Percentiles rank a stretch among this genome's conserved stretches.
These are phyloP conservation scores for Colistium nudipinnis DNA, from an alignment of 2,113 vertebrate species.

Conservation along the genomic window DNA sequence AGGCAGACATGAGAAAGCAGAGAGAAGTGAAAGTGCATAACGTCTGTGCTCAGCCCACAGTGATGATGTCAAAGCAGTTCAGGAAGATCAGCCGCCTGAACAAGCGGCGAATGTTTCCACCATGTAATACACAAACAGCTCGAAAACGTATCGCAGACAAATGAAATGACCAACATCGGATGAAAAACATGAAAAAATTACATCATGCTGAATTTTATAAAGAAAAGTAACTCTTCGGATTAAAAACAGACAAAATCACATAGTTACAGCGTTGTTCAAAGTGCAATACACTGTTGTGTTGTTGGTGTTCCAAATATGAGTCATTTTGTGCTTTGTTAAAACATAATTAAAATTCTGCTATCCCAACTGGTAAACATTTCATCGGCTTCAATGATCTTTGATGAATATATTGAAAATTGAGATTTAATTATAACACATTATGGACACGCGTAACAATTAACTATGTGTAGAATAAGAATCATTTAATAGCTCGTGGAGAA, in stretches of 20 bases:
- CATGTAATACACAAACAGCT: constrained; percentile 1
- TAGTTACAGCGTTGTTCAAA: constrained; percentile 8
- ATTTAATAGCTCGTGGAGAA: too few relatives aligned
- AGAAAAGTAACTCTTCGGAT: not conserved
- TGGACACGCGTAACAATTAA: too few relatives aligned
- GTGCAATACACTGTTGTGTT: too few relatives aligned
- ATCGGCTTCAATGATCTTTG: not conserved
- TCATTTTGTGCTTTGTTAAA: not conserved
- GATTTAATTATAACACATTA: not conserved
- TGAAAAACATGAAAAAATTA: not conserved
- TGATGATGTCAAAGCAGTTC: constrained; percentile 51
- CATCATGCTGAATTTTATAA: constrained; percentile 2
- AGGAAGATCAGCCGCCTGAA: constrained; percentile 33
- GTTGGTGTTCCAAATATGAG: not conserved
- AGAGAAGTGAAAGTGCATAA: constrained; percentile 68
- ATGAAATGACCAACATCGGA: constrained; percentile 12
- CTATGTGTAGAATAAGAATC: too few relatives aligned
- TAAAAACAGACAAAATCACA: not conserved
- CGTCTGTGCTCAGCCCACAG: constrained; percentile 38
- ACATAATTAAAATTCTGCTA: not conserved
- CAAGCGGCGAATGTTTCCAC: constrained; percentile 6
- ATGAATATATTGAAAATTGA: too few relatives aligned
- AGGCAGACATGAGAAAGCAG: constrained; percentile 44
- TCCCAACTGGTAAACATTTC: not conserved
- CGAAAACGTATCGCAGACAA: not conserved